A percentile compares a stretch with the other conserved stretches of the same genome.
Conservation (phyloP, 2,888 invertebrate species). For the Eristalis intricaria region DNA sequence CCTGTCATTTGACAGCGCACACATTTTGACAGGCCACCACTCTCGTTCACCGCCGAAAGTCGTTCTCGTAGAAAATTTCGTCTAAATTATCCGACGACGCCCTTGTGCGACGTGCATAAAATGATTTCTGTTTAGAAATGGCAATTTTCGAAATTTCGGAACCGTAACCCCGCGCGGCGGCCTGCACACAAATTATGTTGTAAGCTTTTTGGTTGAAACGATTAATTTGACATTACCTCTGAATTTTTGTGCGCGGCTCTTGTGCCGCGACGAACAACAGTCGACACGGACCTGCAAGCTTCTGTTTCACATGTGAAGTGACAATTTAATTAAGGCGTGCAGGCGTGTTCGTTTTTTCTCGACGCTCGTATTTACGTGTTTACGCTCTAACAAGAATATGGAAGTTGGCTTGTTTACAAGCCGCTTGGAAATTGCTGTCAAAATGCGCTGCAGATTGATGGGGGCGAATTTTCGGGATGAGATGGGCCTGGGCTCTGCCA, state of each 20-base stretch:
- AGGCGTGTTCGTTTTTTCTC: background rate
- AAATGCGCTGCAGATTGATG: background rate
- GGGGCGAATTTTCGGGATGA: background rate
- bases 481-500: background rate
- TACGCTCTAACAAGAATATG: constrained; percentile 56
- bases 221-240: constrained; percentile 69
- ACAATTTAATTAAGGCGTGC: constrained; percentile 65
- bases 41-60: background rate
- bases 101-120: constrained; percentile 65
- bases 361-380: background rate
- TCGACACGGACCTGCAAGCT: constrained; percentile 12
- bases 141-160: constrained; percentile 66
- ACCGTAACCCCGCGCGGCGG: constrained; percentile 51
- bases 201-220: constrained; percentile 50
- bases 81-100: constrained; percentile 51
- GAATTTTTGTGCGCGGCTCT: constrained; percentile 25
- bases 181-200: constrained; percentile 63
- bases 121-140: constrained; percentile 45
- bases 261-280: constrained; percentile 1
- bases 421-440: constrained; percentile 9
- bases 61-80: constrained; percentile 38
- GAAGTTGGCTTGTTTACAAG: constrained; percentile 36
- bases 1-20: constrained; percentile 31
- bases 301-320: constrained; percentile 65
- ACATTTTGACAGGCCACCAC: constrained; percentile 25